phyloP scores from a whole-genome alignment of 1,140 invertebrate genomes.

The Ceratina japonica region DNA sequence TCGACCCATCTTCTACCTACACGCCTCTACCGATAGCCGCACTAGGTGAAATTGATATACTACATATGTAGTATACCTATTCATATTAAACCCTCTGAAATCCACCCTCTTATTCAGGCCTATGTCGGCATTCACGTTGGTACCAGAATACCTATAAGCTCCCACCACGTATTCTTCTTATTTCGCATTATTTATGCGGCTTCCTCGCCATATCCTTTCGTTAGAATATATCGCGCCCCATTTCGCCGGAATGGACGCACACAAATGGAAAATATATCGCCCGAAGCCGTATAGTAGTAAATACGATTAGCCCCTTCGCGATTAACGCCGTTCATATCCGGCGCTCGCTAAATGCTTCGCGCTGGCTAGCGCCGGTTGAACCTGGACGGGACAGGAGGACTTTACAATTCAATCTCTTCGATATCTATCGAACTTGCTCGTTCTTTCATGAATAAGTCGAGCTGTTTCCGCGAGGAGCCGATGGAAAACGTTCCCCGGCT shows the following conservation, averaged over 20 bases:
- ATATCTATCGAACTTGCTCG: constrained; percentile 10
- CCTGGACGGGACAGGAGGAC: not conserved
- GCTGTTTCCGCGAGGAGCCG: not conserved
- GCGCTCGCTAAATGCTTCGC: too few species aligned
- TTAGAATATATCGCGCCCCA: constrained; percentile 18
- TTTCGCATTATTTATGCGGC: constrained; percentile 44
- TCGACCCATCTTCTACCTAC: constrained; percentile 22
- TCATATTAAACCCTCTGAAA: constrained; percentile 50
- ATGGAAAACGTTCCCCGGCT: constrained; percentile 10
- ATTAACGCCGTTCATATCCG: too few species aligned
- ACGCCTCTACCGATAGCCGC: constrained; percentile 5
- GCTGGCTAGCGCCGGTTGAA: too few species aligned
- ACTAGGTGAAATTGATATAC: constrained; percentile 24
- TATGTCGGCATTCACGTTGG: constrained; percentile 36
- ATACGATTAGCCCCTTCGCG: too few species aligned
- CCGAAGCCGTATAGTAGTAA: too few species aligned
- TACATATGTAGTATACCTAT: constrained; percentile 42
- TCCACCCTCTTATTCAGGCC: constrained; percentile 40
- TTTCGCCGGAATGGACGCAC: not conserved
- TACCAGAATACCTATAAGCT: constrained; percentile 18
- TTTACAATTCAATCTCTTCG: constrained; percentile 39
- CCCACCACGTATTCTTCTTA: constrained; percentile 39
- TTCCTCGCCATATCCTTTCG: not conserved
- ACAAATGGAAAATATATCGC: too few species aligned
- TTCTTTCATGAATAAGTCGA: constrained; percentile 33